Percentiles rank a stretch among this genome's conserved stretches.
phyloP scores from a whole-genome alignment of 2,888 invertebrate species.

The Agrochola lychnidis region DNA sequence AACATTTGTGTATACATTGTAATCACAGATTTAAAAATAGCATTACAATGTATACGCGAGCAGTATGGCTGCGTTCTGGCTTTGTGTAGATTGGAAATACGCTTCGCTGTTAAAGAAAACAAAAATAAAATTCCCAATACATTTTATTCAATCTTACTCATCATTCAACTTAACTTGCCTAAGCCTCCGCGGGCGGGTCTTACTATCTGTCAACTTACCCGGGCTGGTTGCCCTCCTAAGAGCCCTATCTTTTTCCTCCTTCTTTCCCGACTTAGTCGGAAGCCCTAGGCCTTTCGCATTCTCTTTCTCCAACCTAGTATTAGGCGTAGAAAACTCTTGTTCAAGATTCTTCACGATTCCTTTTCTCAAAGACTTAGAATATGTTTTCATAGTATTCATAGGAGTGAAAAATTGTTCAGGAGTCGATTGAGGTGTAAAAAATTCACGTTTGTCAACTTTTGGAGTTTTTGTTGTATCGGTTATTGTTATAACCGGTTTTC shows the following conservation, averaged over 20 bases:
- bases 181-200: slow-evolving; percentile 64
- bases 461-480: slow-evolving; percentile 67
- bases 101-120: no score
- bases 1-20: no score
- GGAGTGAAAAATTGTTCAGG: slow-evolving; percentile 84
- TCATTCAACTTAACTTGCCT: slow-evolving; percentile 57
- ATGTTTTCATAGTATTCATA: slow-evolving; percentile 78
- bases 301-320: slow-evolving; percentile 41
- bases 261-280: slow-evolving; percentile 40
- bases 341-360: slow-evolving; percentile 83
- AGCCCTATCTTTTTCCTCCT: slow-evolving; percentile 57
- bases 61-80: no score
- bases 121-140: slow-evolving; percentile 30
- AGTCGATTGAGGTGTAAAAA: slow-evolving; percentile 78
- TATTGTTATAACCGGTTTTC: slow-evolving; percentile 70
- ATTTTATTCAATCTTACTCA: slow-evolving; percentile 42
- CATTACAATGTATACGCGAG: no score
- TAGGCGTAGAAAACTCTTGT: slow-evolving; percentile 79
- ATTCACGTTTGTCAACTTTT: slow-evolving; percentile 59
- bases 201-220: slow-evolving; percentile 72
- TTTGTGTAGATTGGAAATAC: no score
- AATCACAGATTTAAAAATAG: no score
- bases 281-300: slow-evolving; percentile 36
- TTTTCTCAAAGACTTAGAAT: slow-evolving; percentile 72
- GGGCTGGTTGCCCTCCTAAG: slow-evolving; percentile 81